These are phyloP conservation scores for Corbicula japonica DNA, from an alignment of 2,888 invertebrate species.

Conservation along the genomic window DNA sequence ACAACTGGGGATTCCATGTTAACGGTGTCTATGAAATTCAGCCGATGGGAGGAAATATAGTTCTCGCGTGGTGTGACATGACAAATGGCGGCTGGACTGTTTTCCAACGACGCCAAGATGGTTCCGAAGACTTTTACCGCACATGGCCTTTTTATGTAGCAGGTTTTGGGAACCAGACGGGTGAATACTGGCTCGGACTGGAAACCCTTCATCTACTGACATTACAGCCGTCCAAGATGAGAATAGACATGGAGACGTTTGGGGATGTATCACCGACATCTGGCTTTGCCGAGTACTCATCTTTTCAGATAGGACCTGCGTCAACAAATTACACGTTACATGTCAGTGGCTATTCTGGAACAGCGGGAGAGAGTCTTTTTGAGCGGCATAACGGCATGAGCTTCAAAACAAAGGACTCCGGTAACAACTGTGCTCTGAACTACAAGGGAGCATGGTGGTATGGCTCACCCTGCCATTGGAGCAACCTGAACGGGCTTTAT, in stretches of 20 bases:
- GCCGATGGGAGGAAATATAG: neutral
- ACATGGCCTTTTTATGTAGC: slow-evolving; percentile 10
- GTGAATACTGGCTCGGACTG: slow-evolving; percentile 18
- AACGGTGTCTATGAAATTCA: slow-evolving; percentile 20
- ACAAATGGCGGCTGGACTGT: slow-evolving; percentile 23
- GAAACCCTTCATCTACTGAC: slow-evolving; percentile 3
- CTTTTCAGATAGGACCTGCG: neutral
- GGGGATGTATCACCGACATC: neutral
- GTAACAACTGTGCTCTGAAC: neutral
- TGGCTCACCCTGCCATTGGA: neutral
- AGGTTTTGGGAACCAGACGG: slow-evolving; percentile 2
- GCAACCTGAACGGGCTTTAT: slow-evolving; percentile 14
- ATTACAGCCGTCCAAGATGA: neutral
- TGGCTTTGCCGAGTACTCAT: neutral
- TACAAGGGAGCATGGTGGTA: slow-evolving; percentile 21
- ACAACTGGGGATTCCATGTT: too few relatives aligned
- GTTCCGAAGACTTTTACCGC: slow-evolving; percentile 20
- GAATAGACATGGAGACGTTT: slow-evolving; percentile 3
- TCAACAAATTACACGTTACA: neutral
- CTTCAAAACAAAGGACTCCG: slow-evolving; percentile 2
- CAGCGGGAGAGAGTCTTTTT: slow-evolving; percentile 8
- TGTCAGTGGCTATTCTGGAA: neutral
- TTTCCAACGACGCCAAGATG: slow-evolving; percentile 17
- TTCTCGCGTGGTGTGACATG: slow-evolving; percentile 25
- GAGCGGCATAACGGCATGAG: neutral